Percentiles rank a stretch among this genome's conserved stretches.
Conservation (phyloP, 1,140 invertebrate genomes). For the Subanguina moxae region DNA sequence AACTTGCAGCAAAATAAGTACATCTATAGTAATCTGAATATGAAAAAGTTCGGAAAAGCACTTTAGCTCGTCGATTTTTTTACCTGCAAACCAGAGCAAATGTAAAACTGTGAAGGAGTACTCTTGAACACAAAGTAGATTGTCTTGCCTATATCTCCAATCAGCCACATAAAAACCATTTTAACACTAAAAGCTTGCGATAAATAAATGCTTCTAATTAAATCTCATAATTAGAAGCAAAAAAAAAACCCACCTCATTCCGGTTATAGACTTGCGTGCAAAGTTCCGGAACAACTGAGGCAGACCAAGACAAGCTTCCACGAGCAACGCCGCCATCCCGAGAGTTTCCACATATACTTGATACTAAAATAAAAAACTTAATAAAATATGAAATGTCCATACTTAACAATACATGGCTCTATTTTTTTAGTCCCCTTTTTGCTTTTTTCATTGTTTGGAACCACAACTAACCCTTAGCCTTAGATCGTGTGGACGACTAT, state of each 20-base stretch:
- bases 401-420: too few species aligned
- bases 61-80: conserved; percentile 2
- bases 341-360: conserved; percentile 77
- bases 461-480: too few species aligned
- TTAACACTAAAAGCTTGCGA: conserved; percentile 62
- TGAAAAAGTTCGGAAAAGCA: conserved; percentile 9
- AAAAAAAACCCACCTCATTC: conserved; percentile 79
- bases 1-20: conserved; percentile 78
- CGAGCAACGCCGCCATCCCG: conserved; percentile 88
- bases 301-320: conserved; percentile 88
- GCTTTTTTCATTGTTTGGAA: too few species aligned
- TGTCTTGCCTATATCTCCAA: conserved; percentile 89
- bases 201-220: not conserved
- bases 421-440: too few species aligned
- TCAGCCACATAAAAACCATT: conserved; percentile 96
- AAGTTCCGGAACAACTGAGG: conserved; percentile 87
- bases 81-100: conserved; percentile 86
- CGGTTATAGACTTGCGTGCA: conserved; percentile 81
- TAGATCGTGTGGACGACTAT: too few species aligned
- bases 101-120: conserved; percentile 87
- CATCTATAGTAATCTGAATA: conserved; percentile 69
- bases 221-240: not conserved
- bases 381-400: not conserved
- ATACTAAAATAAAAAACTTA: conserved; percentile 29
- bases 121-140: conserved; percentile 83